Percentiles rank a stretch among this genome's conserved stretches.
These are phyloP conservation scores for Agriopis aurantiaria DNA, from an alignment of 2,888 invertebrate genomes.

Conservation along the genomic window DNA sequence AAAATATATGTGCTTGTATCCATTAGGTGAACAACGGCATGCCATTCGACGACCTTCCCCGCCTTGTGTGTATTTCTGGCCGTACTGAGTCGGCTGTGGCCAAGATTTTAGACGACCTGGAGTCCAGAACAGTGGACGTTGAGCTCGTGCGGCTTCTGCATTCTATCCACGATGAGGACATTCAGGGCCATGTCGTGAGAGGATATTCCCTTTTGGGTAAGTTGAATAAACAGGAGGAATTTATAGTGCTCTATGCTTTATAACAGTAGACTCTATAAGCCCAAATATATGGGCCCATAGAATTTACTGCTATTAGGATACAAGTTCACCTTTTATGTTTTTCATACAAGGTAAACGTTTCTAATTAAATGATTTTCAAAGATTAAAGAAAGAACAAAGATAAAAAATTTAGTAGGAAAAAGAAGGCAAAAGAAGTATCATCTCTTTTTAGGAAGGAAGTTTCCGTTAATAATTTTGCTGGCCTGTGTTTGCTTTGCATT, in stretches of 20 bases:
- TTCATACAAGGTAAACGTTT: too few relatives aligned
- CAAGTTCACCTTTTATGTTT: too few relatives aligned
- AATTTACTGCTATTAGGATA: too few relatives aligned
- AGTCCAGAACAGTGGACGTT: slow-evolving; percentile 86
- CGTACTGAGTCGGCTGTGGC: slow-evolving; percentile 92
- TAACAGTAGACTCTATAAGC: too few relatives aligned
- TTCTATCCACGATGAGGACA: slow-evolving; percentile 85
- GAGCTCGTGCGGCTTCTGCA: slow-evolving; percentile 88
- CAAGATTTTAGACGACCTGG: slow-evolving; percentile 88
- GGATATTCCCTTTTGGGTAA: slow-evolving; percentile 89
- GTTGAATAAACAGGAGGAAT: slow-evolving; percentile 18
- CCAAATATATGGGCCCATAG: too few relatives aligned
- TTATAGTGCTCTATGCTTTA: too few relatives aligned
- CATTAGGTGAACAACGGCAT: slow-evolving; percentile 84
- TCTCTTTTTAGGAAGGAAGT: background rate
- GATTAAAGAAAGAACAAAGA: too few relatives aligned
- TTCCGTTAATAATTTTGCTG: too few relatives aligned
- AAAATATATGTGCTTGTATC: background rate
- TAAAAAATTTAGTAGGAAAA: background rate
- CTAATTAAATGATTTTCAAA: too few relatives aligned
- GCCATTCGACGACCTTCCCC: slow-evolving; percentile 89
- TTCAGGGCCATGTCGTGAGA: slow-evolving; percentile 90
- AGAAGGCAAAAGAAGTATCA: background rate
- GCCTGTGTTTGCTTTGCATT: too few relatives aligned
- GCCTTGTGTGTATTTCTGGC: slow-evolving; percentile 91